phyloP scores from a whole-genome alignment of 2,888 invertebrate genomes.

The Drosophila cracens region DNA sequence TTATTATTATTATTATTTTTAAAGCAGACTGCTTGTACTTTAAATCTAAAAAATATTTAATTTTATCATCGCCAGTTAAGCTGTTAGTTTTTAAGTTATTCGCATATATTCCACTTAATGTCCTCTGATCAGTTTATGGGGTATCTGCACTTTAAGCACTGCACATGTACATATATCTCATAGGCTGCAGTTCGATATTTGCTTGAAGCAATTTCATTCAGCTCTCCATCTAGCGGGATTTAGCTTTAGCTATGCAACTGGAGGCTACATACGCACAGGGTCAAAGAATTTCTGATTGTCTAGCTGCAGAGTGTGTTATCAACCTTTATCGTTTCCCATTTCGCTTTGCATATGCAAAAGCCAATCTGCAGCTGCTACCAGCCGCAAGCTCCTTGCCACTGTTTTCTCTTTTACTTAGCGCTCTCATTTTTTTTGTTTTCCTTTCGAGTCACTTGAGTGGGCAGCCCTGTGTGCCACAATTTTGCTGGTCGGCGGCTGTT shows the following conservation, averaged over 20 bases:
- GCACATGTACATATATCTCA: neutral
- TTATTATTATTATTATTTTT: too few species aligned
- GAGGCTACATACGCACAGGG: neutral
- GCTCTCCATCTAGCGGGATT: neutral
- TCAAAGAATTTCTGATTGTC: slow-evolving; percentile 1
- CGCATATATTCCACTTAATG: neutral
- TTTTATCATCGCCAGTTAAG: neutral
- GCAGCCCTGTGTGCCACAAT: slow-evolving; percentile 14
- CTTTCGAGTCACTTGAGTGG: slow-evolving; percentile 3
- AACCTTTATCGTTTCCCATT: slow-evolving; percentile 36
- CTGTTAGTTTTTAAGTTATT: neutral
- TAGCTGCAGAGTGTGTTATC: slow-evolving; percentile 46
- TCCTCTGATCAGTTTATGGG: neutral
- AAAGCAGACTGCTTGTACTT: neutral
- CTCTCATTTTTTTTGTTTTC: neutral
- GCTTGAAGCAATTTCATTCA: neutral
- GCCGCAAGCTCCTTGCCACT: slow-evolving; percentile 6
- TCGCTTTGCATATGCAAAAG: slow-evolving; percentile 55
- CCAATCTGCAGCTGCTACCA: slow-evolving; percentile 53
- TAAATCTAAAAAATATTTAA: neutral
- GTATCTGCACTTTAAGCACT: neutral
- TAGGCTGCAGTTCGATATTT: neutral
- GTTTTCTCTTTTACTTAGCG: slow-evolving; percentile 14
- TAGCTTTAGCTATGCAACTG: neutral
- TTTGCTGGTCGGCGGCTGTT: slow-evolving; percentile 33